Evolutionary conservation across 1,140 invertebrate species (phyloP).

Genomic region (Colletes gigas): DNA sequence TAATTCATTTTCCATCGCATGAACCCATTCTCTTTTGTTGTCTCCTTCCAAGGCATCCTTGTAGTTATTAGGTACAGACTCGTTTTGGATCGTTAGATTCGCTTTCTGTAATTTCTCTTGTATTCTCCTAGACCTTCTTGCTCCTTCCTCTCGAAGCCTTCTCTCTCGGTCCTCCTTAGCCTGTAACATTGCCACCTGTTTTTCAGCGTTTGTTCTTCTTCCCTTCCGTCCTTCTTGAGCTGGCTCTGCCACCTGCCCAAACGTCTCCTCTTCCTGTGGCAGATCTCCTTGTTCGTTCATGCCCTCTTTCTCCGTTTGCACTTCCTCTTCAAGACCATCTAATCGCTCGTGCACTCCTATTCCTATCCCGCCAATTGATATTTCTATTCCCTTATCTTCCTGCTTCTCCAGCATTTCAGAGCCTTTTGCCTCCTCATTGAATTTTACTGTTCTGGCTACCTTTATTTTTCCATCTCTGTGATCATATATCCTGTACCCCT

Average conservation of each 20-base stretch:
- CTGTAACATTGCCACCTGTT: not conserved
- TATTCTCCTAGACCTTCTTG: not conserved
- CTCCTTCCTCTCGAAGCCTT: not conserved
- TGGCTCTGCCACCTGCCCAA: not conserved
- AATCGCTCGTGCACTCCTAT: too few species aligned
- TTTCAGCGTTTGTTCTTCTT: not conserved
- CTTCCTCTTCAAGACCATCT: not conserved
- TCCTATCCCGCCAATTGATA: not conserved
- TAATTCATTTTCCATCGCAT: not conserved
- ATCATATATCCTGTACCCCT: slow-evolving; percentile 2
- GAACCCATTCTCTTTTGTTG: not conserved
- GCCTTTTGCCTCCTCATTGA: too few species aligned
- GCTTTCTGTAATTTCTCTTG: not conserved
- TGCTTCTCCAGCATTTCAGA: not conserved
- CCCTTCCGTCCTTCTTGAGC: not conserved
- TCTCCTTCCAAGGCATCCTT: not conserved
- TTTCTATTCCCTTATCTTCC: not conserved
- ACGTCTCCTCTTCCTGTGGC: too few species aligned
- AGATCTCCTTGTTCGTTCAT: not conserved
- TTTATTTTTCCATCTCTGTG: too few species aligned
- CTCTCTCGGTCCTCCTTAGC: not conserved
- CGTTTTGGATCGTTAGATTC: not conserved
- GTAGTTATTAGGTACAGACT: not conserved
- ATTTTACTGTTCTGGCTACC: too few species aligned
- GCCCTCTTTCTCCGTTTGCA: not conserved